Conservation (phyloP, 1,140 invertebrate genomes). For the Musca domestica region DNA sequence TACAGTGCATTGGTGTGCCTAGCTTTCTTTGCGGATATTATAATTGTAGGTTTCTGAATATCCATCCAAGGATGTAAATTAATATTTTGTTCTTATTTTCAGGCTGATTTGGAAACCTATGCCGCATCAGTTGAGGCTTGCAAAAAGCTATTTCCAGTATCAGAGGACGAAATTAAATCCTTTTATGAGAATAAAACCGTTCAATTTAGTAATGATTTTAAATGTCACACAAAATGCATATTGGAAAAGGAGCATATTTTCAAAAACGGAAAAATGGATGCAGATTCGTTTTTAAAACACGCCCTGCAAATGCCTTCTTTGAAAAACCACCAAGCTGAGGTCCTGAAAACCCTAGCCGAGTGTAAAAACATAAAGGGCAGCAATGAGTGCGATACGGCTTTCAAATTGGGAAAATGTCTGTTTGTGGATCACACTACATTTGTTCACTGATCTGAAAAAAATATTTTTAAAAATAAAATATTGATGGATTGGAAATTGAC, state of each 20-base stretch:
- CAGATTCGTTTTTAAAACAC: conserved; percentile 31
- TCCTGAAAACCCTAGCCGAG: conserved; percentile 35
- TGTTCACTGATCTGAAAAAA: too few relatives aligned
- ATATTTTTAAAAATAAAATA: too few relatives aligned
- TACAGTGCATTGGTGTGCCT: too few relatives aligned
- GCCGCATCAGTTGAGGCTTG: conserved; percentile 16
- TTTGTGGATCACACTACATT: too few relatives aligned
- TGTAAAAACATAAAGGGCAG: conserved; percentile 42
- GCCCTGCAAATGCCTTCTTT: conserved; percentile 36
- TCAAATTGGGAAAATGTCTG: conserved; percentile 42
- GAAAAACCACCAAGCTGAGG: conserved; percentile 37
- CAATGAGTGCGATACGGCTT: conserved; percentile 47
- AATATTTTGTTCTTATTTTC: too few relatives aligned
- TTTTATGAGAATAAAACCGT: conserved; percentile 40
- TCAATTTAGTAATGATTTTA: conserved; percentile 36
- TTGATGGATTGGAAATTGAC: too few relatives aligned
- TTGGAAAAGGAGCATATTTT: conserved; percentile 45
- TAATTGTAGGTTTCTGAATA: too few relatives aligned
- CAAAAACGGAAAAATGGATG: conserved; percentile 40
- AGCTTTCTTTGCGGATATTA: too few relatives aligned
- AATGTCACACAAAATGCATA: conserved; percentile 43
- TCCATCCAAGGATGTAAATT: too few relatives aligned
- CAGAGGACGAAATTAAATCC: conserved; percentile 36
- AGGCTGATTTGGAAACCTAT: too few relatives aligned
- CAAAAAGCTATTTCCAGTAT: conserved; percentile 34